Conservation (phyloP, 2,888 invertebrate species). For the Tetranychus truncatus region DNA sequence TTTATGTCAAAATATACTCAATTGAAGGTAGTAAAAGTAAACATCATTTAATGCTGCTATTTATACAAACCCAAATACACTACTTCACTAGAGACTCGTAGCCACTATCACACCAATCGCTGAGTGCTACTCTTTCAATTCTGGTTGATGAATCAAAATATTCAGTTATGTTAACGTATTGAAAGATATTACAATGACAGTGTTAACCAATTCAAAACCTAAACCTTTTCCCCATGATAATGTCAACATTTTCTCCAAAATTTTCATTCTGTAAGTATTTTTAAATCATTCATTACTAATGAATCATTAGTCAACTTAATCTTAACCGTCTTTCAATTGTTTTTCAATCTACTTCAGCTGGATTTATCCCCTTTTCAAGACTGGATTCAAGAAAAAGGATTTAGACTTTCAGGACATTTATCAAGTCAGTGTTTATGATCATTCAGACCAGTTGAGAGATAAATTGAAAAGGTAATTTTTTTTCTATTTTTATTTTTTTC, state of each 20-base stretch:
- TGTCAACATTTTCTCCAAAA: not conserved
- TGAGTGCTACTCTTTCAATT: no score
- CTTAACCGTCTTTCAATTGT: not conserved
- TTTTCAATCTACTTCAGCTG: slow-evolving; percentile 42
- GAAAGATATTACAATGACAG: no score
- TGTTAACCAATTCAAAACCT: not conserved
- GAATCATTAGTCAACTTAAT: not conserved
- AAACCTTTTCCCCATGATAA: not conserved
- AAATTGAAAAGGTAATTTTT: slow-evolving; percentile 32
- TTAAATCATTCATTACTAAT: not conserved
- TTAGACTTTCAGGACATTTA: slow-evolving; percentile 55
- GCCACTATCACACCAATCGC: no score
- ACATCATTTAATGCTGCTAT: no score
- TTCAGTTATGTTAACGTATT: no score
- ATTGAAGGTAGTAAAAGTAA: no score
- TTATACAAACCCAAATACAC: no score
- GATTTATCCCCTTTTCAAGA: slow-evolving; percentile 55
- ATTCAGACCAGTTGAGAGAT: slow-evolving; percentile 49
- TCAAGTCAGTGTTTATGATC: slow-evolving; percentile 47
- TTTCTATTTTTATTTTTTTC: not conserved
- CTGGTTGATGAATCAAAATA: no score
- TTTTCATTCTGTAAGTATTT: not conserved
- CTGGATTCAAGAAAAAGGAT: slow-evolving; percentile 47
- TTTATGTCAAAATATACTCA: no score
- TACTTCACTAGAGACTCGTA: no score